Conservation (phyloP, 2,888 invertebrate species). For the Orthosia incerta region DNA sequence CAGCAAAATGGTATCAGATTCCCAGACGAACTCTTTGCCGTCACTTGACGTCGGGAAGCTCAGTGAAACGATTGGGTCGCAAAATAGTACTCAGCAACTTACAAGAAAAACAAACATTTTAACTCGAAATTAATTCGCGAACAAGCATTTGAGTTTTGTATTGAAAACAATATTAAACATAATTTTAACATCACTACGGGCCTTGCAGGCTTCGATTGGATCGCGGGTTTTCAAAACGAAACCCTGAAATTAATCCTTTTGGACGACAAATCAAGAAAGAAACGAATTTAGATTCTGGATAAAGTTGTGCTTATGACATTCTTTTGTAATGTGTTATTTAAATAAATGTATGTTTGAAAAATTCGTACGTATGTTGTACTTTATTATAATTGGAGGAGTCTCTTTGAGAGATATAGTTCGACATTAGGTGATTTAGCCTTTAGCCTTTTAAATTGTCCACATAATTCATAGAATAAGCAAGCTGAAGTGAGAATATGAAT, state of each 20-base stretch:
- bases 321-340: no score
- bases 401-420: neutral
- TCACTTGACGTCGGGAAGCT: neutral
- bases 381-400: neutral
- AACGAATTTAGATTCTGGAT: no score
- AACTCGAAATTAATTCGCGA: slow-evolving; percentile 6
- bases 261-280: no score
- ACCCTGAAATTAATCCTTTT: neutral
- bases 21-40: neutral
- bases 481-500: no score
- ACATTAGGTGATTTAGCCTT: neutral
- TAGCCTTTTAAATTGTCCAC: neutral
- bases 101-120: neutral
- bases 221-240: slow-evolving; percentile 1
- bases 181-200: slow-evolving; percentile 16
- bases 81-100: neutral
- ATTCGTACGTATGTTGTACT: neutral
- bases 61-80: slow-evolving; percentile 13
- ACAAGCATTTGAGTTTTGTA: slow-evolving; percentile 24
- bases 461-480: neutral
- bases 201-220: slow-evolving; percentile 21
- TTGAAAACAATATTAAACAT: slow-evolving; percentile 24
- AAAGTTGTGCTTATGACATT: no score
- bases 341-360: no score
- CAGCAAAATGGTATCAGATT: neutral